These are phyloP conservation scores for Palaemon carinicauda DNA, from an alignment of 1,140 invertebrate genomes.

Conservation along the genomic window DNA sequence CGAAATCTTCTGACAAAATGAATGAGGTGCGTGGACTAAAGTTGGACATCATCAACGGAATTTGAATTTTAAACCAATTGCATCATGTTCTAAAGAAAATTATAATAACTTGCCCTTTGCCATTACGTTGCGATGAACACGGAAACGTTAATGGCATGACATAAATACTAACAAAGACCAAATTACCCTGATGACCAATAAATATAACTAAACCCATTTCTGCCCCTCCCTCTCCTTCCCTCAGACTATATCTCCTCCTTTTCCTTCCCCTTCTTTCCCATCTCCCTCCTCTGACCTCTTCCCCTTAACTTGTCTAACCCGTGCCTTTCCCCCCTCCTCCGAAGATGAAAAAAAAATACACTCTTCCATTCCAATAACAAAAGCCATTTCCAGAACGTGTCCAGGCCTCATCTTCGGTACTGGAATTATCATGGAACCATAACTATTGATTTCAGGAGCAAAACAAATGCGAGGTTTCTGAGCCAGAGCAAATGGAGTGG, in stretches of 20 bases:
- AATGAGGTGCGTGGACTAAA: not conserved
- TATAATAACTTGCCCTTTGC: constrained; percentile 37
- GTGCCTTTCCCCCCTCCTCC: not conserved
- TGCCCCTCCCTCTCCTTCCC: not conserved
- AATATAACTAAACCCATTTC: not conserved
- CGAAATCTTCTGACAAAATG: constrained; percentile 29
- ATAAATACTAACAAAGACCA: not conserved
- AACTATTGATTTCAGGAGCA: constrained; percentile 51
- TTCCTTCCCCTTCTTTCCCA: not conserved
- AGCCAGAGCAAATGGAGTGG: constrained; percentile 48
- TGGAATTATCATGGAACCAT: constrained; percentile 56
- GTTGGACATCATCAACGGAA: constrained; percentile 56
- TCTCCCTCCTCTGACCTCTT: not conserved
- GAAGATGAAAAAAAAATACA: not conserved
- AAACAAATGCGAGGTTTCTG: constrained; percentile 47
- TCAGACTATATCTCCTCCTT: not conserved
- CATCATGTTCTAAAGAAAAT: constrained; percentile 42
- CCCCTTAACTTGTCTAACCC: not conserved
- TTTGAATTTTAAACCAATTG: constrained; percentile 57
- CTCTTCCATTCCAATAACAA: constrained; percentile 51
- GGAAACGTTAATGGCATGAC: not conserved
- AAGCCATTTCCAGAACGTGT: constrained; percentile 46
- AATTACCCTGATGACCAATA: not conserved
- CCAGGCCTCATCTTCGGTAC: constrained; percentile 49
- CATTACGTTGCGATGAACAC: constrained; percentile 20